Evolutionary conservation across 2,113 vertebrate genomes (phyloP), one percentile per base, ranked within the genome.

Genomic region (Tretioscincus oriximinensis): DNA sequence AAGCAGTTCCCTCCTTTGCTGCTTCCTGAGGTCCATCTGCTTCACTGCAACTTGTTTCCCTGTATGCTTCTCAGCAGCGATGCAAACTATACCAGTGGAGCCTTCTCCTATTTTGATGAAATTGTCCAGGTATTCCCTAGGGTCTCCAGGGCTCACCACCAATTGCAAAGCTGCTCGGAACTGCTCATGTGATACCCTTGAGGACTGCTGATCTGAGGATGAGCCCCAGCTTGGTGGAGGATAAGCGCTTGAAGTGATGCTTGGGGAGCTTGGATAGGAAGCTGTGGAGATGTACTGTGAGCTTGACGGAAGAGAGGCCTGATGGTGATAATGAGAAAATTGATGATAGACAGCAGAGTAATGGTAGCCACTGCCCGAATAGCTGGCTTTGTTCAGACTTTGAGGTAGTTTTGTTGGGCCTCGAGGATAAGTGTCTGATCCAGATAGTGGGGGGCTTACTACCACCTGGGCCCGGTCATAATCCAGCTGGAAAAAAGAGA

Each of bases 31-130:
- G 93, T 99, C 98, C 98, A 99, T 99, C 93, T 99, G 99, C 95
- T 99, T 99, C 82, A 99, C 98, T 0, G 98, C 98, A 0, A 99
- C 98, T 92, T 99, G 98, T 88, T 98, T 99, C 21, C 98, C 98
- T 0, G 97, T 99, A 95, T 98, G 97, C 90, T 97, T 99, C 93
- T 99, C 98, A 0, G 97, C 98, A 86, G 98, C 98, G 1, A 99
- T 99, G 95, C 98, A 99, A 73, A 99, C 98, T 0, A 99, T 99
- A 4, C 98, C 98, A 0, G 98, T 99, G 70, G 98, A 99, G 81
- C 98, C 98, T 94, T 99, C 98, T 11, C 98, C 98, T 0, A 99
- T 99, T 94, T 99, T 99, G 86, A 99, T 97, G 90, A 99, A 99
- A 95, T 91, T 98, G 94, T 99, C 98, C 95, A 99, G 85, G 92